Conservation (phyloP, 2,888 invertebrate genomes). For the Petrolisthes cinctipes region DNA sequence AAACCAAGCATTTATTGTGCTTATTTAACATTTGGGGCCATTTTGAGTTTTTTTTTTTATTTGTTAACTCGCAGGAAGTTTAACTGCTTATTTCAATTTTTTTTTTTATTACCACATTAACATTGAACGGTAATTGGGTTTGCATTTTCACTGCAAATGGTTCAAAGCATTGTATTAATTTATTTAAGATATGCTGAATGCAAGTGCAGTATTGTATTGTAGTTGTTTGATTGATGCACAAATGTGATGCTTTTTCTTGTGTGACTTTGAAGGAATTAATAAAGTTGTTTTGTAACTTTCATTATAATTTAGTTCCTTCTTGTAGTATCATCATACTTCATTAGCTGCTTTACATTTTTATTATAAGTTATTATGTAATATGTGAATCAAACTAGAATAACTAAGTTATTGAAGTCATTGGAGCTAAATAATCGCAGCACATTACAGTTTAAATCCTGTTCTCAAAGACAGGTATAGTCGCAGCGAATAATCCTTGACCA, state of each 20-base stretch:
- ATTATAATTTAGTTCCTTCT: not conserved
- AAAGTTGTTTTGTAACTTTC: conserved; percentile 27
- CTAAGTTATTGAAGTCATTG: too few relatives aligned
- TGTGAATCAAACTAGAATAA: too few relatives aligned
- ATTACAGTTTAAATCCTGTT: too few relatives aligned
- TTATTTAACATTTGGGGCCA: too few relatives aligned
- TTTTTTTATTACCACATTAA: not conserved
- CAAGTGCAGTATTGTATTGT: conserved; percentile 4
- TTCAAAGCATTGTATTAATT: not conserved
- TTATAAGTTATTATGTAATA: too few relatives aligned
- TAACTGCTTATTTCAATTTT: not conserved
- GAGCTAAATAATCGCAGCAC: too few relatives aligned
- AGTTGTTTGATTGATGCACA: conserved; percentile 51
- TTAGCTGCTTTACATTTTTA: not conserved
- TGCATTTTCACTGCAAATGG: too few relatives aligned
- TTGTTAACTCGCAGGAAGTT: not conserved
- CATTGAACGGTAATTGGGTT: too few relatives aligned
- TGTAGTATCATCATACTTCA: not conserved
- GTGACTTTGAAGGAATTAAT: conserved; percentile 28
- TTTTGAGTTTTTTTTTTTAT: too few relatives aligned
- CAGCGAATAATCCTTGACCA: too few relatives aligned
- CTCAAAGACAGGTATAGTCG: too few relatives aligned
- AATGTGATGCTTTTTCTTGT: conserved; percentile 23
- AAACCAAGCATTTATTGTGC: too few relatives aligned
- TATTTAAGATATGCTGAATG: not conserved